These are phyloP conservation scores for Drosophila triauraria DNA, from an alignment of 1,140 invertebrate species.

Conservation along the genomic window DNA sequence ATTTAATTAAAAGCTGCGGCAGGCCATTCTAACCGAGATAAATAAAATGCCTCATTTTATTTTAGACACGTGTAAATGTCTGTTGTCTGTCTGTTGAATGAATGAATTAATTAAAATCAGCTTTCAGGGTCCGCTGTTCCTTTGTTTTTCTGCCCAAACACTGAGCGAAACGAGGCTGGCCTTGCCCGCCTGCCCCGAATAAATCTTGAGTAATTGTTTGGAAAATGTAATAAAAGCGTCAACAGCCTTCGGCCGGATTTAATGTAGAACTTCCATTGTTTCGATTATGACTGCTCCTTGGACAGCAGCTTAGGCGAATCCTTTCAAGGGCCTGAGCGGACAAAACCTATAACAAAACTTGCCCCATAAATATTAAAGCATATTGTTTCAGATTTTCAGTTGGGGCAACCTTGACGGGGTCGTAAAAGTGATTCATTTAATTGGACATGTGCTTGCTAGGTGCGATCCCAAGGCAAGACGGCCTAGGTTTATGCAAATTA, in stretches of 20 bases:
- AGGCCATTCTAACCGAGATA: neutral
- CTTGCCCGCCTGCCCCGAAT: neutral
- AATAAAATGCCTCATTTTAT: neutral
- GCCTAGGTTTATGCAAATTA: slow-evolving; percentile 76
- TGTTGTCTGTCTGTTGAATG: neutral
- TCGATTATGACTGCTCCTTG: slow-evolving; percentile 43
- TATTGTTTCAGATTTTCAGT: slow-evolving; percentile 57
- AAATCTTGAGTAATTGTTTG: slow-evolving; percentile 52
- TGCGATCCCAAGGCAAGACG: slow-evolving; percentile 16
- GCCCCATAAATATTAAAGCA: slow-evolving; percentile 73
- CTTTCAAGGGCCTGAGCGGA: slow-evolving; percentile 27
- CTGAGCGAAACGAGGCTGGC: neutral
- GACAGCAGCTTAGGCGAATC: slow-evolving; percentile 32
- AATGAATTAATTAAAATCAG: slow-evolving; percentile 12
- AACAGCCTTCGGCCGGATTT: slow-evolving; percentile 51
- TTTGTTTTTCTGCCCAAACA: slow-evolving; percentile 2
- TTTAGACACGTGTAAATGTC: slow-evolving; percentile 1
- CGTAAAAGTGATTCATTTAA: slow-evolving; percentile 71
- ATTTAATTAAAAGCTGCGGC: slow-evolving; percentile 37
- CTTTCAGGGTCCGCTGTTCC: too few relatives aligned
- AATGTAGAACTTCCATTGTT: slow-evolving; percentile 38
- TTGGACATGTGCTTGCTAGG: slow-evolving; percentile 51
- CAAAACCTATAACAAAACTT: slow-evolving; percentile 50
- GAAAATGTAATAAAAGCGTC: slow-evolving; percentile 71
- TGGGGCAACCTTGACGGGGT: slow-evolving; percentile 20